Conservation (phyloP, 2,797 vertebrate species). For the Pogoniulus pusillus region DNA sequence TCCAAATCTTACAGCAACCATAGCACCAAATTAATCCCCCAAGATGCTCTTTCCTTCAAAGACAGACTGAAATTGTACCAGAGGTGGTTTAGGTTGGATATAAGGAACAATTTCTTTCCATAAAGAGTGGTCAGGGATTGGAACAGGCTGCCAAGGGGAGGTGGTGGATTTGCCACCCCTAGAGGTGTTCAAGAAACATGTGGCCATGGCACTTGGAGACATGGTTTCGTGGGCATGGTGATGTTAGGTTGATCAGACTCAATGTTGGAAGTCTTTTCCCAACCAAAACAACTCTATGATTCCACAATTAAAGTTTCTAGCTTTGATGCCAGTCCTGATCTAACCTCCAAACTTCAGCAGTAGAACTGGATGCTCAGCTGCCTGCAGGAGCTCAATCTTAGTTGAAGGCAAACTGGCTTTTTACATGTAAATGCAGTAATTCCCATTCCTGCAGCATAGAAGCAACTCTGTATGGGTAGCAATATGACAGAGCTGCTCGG, state of each 20-base stretch:
- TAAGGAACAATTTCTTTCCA: too few relatives aligned
- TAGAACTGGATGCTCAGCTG: background rate
- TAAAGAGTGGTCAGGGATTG: too few relatives aligned
- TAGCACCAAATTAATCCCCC: background rate
- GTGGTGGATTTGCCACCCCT: too few relatives aligned
- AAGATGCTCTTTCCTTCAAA: background rate
- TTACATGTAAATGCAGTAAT: background rate
- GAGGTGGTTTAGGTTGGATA: too few relatives aligned
- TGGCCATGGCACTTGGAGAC: too few relatives aligned
- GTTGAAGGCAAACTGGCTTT: background rate
- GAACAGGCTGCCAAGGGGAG: too few relatives aligned
- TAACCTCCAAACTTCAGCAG: background rate
- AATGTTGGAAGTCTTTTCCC: too few relatives aligned
- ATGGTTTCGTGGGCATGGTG: too few relatives aligned
- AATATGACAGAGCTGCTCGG: accelerated
- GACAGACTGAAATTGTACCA: too few relatives aligned
- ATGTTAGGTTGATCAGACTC: too few relatives aligned
- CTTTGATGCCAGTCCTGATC: background rate
- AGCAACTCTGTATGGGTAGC: background rate
- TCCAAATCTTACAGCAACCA: background rate
- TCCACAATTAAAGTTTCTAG: background rate
- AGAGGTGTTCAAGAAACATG: too few relatives aligned
- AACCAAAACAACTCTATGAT: too few relatives aligned
- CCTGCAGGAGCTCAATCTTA: background rate
- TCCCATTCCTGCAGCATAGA: background rate